Evolutionary conservation across 2,888 invertebrate species (phyloP).

Genomic region (Ctenicera cuprea): DNA sequence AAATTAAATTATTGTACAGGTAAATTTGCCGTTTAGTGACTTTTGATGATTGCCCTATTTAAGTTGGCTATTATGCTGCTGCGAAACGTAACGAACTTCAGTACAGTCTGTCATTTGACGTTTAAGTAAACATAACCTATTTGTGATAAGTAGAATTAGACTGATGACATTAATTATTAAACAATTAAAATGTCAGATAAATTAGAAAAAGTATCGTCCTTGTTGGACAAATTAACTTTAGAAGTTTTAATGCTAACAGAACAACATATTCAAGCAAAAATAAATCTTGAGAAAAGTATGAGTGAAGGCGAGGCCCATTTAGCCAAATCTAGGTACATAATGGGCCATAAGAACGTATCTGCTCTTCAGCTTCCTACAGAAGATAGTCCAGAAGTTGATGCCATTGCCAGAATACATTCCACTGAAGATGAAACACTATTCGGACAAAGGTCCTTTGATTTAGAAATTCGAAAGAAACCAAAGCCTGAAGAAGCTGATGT

Average conservation of each 20-base stretch:
- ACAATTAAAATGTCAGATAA: conserved; percentile 57
- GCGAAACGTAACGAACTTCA: too few species aligned
- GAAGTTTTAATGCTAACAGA: conserved; percentile 84
- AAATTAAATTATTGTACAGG: too few species aligned
- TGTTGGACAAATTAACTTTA: conserved; percentile 82
- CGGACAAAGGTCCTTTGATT: conserved; percentile 63
- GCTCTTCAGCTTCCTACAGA: conserved; percentile 83
- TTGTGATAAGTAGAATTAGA: not conserved
- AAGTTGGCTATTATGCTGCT: too few species aligned
- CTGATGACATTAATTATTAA: not conserved
- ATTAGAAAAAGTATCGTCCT: conserved; percentile 73
- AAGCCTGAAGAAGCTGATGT: conserved; percentile 68
- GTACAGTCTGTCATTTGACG: too few species aligned
- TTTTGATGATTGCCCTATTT: too few species aligned
- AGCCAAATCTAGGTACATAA: conserved; percentile 86
- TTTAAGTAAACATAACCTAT: not conserved
- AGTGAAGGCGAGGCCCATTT: conserved; percentile 83
- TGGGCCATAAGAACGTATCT: conserved; percentile 85
- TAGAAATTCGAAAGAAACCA: conserved; percentile 64
- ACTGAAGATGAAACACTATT: conserved; percentile 69
- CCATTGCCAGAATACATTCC: conserved; percentile 69
- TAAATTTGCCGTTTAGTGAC: too few species aligned
- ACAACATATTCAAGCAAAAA: conserved; percentile 80
- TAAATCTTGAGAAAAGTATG: conserved; percentile 82
- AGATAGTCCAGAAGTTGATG: conserved; percentile 73